phyloP scores from a whole-genome alignment of 2,797 vertebrate species.

The Numenius phaeopus region DNA sequence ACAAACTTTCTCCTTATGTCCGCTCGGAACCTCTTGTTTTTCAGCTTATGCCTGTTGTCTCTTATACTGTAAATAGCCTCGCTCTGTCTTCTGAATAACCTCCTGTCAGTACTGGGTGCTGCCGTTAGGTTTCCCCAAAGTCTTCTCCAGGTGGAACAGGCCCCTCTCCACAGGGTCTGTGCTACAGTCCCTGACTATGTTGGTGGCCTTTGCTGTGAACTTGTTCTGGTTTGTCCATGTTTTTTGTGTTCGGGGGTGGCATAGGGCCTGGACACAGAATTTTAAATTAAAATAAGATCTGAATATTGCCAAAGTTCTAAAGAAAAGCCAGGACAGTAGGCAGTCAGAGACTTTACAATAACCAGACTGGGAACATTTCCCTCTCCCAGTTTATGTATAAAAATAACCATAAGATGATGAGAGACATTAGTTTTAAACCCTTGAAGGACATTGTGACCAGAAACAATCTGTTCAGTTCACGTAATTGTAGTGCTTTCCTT shows the following conservation, averaged over 20 bases:
- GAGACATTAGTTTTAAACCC: neutral
- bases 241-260: neutral
- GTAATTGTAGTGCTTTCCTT: neutral
- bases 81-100: neutral
- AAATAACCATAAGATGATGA: neutral
- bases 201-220: neutral
- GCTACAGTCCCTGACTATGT: rapidly evolving
- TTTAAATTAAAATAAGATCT: neutral
- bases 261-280: neutral
- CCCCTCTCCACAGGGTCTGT: rapidly evolving
- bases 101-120: neutral
- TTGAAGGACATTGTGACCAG: neutral
- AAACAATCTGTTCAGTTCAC: neutral
- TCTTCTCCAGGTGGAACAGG: neutral
- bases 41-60: neutral
- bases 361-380: neutral
- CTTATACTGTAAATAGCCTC: neutral
- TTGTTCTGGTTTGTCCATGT: neutral
- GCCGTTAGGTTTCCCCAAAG: neutral
- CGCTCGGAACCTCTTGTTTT: neutral
- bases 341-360: neutral
- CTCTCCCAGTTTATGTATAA: neutral
- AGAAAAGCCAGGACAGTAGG: neutral
- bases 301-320: neutral
- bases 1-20: neutral